Evolutionary conservation across 1,140 invertebrate genomes (phyloP).

Genomic region (Heliconius nattereri): DNA sequence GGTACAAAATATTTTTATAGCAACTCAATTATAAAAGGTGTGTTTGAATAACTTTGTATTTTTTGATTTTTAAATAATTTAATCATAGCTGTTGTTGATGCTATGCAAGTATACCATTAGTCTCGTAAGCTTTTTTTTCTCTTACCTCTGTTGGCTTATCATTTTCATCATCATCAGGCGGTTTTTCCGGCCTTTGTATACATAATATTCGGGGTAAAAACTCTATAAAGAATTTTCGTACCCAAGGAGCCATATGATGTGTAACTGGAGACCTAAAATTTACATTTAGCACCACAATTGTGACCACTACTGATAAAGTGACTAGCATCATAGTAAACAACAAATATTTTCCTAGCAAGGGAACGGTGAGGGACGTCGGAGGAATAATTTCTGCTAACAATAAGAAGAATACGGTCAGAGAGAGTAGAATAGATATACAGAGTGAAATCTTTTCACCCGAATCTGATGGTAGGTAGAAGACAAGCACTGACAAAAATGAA

Average conservation of each 20-base stretch:
- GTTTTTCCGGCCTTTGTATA: conserved; percentile 90
- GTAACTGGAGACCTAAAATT: conserved; percentile 99
- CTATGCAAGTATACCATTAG: not conserved
- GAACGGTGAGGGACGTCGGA: conserved; percentile 98
- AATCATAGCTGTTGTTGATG: not conserved
- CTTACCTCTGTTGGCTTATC: conserved; percentile 85
- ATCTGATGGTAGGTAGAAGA: conserved; percentile 99
- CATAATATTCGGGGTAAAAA: conserved; percentile 92
- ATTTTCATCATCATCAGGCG: conserved; percentile 84
- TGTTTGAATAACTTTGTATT: not conserved
- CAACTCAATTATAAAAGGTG: conserved; percentile 61
- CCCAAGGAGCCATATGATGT: conserved; percentile 96
- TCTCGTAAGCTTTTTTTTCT: conserved; percentile 14
- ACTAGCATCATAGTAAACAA: conserved; percentile 99
- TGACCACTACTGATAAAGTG: conserved; percentile 98
- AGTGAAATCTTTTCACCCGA: conserved; percentile 98
- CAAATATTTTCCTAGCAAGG: conserved; percentile 98
- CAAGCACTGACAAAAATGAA: conserved; percentile 97
- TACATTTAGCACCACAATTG: conserved; percentile 98
- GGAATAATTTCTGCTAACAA: conserved; percentile 99
- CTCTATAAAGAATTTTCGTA: conserved; percentile 93
- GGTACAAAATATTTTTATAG: conserved; percentile 66
- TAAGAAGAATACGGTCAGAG: conserved; percentile 99
- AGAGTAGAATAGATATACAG: conserved; percentile 98
- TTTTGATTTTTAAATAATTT: not conserved